A percentile compares a stretch with the other conserved stretches of the same genome.
Conservation (phyloP, 64 coral and sea anemone genomes). For the Montipora cactus region DNA sequence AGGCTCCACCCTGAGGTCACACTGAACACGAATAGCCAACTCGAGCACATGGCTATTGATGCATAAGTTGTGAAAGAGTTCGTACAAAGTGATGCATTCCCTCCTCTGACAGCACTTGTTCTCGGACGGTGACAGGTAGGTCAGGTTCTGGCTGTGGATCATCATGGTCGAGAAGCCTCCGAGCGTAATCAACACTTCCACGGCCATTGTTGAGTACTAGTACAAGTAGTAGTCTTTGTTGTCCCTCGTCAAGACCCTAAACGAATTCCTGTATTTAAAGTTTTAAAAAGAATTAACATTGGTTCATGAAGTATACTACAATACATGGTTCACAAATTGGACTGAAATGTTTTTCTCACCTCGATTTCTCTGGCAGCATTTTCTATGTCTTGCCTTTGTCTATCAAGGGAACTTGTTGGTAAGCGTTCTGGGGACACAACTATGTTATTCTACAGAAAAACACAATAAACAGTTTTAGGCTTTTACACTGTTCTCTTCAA, state of each 20-base stretch:
- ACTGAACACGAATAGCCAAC: neutral
- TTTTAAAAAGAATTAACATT: neutral
- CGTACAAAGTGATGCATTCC: slow-evolving; percentile 3
- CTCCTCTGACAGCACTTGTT: neutral
- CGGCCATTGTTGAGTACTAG: neutral
- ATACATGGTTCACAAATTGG: neutral
- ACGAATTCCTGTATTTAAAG: neutral
- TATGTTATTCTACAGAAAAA: neutral
- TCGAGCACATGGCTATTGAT: neutral
- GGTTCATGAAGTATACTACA: too few relatives aligned
- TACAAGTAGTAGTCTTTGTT: neutral
- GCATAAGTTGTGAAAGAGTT: neutral
- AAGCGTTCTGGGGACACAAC: neutral
- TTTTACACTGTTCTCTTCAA: neutral
- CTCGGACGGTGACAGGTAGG: neutral
- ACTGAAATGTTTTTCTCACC: neutral
- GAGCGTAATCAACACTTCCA: neutral
- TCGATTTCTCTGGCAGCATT: neutral
- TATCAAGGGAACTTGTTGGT: neutral
- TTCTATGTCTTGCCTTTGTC: neutral
- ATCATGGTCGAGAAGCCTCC: neutral
- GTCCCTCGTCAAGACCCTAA: neutral
- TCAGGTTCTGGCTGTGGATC: neutral
- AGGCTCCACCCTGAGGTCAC: neutral
- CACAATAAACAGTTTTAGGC: neutral